These are phyloP conservation scores for Sebastes oblongus DNA, from an alignment of 2,797 vertebrate species.

Conservation along the genomic window DNA sequence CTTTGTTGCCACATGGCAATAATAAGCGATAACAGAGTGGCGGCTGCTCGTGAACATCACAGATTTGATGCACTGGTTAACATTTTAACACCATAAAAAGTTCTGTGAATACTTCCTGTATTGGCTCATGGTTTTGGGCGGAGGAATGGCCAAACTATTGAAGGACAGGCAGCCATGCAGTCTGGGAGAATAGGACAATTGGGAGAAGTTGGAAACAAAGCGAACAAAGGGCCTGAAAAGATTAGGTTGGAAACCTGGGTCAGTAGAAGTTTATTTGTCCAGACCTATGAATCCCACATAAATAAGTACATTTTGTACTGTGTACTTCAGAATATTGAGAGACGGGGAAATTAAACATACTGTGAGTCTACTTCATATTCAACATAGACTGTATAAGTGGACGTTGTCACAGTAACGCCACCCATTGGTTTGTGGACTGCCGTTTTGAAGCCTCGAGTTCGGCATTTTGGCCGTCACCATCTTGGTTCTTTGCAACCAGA, in stretches of 20 bases:
- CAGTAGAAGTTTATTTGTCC: constrained; percentile 8
- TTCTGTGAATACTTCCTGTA: constrained; percentile 6
- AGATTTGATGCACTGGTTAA: background rate
- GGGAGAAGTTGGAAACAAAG: background rate
- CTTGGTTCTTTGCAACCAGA: background rate
- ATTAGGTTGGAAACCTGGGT: background rate
- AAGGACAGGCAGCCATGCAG: background rate
- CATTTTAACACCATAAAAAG: constrained; percentile 13
- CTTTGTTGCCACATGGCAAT: constrained; percentile 24
- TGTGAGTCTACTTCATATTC: background rate
- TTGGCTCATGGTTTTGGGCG: background rate
- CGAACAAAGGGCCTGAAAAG: constrained; percentile 2
- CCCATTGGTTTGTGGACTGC: background rate
- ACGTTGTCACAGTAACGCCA: background rate
- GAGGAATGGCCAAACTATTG: background rate
- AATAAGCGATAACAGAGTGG: constrained; percentile 21
- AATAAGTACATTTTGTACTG: background rate
- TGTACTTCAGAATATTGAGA: background rate
- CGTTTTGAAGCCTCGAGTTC: background rate
- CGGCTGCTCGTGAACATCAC: background rate
- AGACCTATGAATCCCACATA: constrained; percentile 8
- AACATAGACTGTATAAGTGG: background rate
- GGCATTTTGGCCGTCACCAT: background rate
- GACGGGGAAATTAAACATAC: background rate
- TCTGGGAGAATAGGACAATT: background rate